These are phyloP conservation scores for Oceanodroma leucorhoa DNA, from an alignment of 2,797 vertebrate genomes.

Conservation along the genomic window DNA sequence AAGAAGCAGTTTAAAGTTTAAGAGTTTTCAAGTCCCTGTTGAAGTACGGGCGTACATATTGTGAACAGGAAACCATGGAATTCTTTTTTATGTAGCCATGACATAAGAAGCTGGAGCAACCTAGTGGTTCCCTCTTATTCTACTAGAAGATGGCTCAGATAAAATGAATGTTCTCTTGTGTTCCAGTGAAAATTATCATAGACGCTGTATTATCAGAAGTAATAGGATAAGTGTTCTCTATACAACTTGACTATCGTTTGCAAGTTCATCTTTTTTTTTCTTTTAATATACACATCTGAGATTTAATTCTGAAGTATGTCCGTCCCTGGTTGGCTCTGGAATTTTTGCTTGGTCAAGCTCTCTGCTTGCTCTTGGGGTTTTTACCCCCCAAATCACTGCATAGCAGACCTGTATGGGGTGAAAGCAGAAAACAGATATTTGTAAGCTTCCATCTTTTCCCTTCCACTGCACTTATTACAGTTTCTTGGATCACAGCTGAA, in stretches of 20 bases:
- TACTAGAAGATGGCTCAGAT: background rate
- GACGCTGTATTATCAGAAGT: background rate
- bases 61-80: background rate
- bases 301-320: background rate
- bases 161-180: background rate
- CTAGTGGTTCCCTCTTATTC: background rate
- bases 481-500: background rate
- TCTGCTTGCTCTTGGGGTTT: background rate
- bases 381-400: fast-evolving
- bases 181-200: background rate
- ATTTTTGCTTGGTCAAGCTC: background rate
- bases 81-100: background rate
- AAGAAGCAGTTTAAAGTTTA: background rate
- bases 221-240: background rate
- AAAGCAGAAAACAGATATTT: background rate
- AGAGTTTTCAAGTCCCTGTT: background rate
- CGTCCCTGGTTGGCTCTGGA: background rate
- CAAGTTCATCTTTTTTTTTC: background rate
- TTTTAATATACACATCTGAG: background rate
- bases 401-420: background rate
- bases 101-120: background rate
- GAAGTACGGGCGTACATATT: background rate
- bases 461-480: background rate
- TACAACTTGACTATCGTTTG: background rate
- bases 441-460: background rate